phyloP scores from a whole-genome alignment of 2,888 invertebrate species.

The Plebejus melissa region DNA sequence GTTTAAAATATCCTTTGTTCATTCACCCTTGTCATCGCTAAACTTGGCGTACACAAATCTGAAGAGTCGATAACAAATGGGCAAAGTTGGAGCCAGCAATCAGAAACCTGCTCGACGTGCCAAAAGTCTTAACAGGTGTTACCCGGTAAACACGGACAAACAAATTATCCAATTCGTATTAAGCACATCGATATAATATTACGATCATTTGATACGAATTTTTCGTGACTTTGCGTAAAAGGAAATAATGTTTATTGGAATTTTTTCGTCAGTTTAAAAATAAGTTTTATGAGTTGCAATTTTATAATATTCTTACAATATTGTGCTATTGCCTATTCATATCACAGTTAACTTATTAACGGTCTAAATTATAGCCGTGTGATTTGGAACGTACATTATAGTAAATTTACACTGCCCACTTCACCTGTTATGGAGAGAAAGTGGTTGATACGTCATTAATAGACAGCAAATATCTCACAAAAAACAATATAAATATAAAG shows the following conservation, averaged over 20 bases:
- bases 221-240: not conserved
- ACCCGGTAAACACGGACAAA: not conserved
- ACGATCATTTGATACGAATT: not conserved
- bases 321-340: too few relatives aligned
- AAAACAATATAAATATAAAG: not conserved
- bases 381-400: too few relatives aligned
- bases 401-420: too few relatives aligned
- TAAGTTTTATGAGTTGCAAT: too few relatives aligned
- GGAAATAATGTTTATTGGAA: not conserved
- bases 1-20: not conserved
- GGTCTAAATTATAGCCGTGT: too few relatives aligned
- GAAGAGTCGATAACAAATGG: conserved; percentile 20
- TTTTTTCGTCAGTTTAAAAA: too few relatives aligned
- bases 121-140: conserved; percentile 24
- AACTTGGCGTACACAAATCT: conserved; percentile 15
- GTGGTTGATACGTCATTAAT: too few relatives aligned
- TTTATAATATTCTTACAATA: too few relatives aligned
- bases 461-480: not conserved
- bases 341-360: too few relatives aligned
- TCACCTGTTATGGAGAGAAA: too few relatives aligned
- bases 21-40: conserved; percentile 11
- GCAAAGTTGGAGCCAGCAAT: conserved; percentile 17
- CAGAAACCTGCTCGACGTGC: conserved; percentile 11
- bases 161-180: conserved; percentile 11
- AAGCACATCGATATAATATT: not conserved